phyloP scores from a whole-genome alignment of 2,113 vertebrate species.

The Colinus virginianus region DNA sequence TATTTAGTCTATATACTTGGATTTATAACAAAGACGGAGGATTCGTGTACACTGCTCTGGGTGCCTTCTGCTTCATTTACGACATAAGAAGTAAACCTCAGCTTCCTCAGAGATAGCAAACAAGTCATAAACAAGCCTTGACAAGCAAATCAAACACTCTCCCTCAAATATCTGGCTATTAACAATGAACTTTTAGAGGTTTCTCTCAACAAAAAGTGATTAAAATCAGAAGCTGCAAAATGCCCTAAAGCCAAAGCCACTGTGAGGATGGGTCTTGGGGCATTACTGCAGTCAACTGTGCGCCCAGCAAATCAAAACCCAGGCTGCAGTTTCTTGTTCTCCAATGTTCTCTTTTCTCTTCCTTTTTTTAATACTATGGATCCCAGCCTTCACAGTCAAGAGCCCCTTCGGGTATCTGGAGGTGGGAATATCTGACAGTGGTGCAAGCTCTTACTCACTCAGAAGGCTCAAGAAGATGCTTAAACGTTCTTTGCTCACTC shows the following conservation, averaged over 20 bases:
- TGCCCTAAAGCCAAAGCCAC: not conserved
- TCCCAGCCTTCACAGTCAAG: not conserved
- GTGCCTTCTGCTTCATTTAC: not conserved
- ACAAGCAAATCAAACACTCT: not conserved
- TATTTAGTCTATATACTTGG: conserved; percentile 57
- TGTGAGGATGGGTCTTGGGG: not conserved
- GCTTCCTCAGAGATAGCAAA: conserved; percentile 10
- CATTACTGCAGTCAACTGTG: not conserved
- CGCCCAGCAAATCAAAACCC: not conserved
- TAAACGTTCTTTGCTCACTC: not conserved
- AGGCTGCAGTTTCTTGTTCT: not conserved
- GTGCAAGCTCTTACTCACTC: not conserved
- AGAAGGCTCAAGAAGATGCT: not conserved
- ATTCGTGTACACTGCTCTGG: not conserved
- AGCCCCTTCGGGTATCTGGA: not conserved
- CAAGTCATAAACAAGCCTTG: not conserved
- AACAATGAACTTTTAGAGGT: not conserved
- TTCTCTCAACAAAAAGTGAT: accelerated
- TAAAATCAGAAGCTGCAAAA: not conserved
- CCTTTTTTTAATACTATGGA: not conserved
- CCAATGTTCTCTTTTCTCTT: not conserved
- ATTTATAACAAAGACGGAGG: conserved; percentile 36
- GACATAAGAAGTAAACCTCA: not conserved
- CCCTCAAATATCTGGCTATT: not conserved
- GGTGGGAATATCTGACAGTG: not conserved